Percentiles rank a stretch among this genome's conserved stretches.
These are phyloP conservation scores for Thaumetopoea pityocampa DNA, from an alignment of 1,140 invertebrate species.

Conservation along the genomic window DNA sequence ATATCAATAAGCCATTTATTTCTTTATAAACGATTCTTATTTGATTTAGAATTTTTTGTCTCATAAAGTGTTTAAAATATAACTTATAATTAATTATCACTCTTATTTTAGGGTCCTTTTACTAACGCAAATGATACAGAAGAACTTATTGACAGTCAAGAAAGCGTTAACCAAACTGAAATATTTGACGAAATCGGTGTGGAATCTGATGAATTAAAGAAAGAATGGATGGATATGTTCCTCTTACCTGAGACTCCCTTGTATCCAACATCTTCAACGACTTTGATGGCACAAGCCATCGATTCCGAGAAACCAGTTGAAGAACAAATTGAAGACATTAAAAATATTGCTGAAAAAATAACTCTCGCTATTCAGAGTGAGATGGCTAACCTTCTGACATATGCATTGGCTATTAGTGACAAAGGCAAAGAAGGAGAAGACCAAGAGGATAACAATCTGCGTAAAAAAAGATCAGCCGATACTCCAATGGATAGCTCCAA, in stretches of 20 bases:
- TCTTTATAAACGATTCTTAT: too few relatives aligned
- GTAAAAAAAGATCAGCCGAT: conserved; percentile 47
- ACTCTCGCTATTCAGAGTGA: conserved; percentile 46
- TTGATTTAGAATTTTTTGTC: background rate
- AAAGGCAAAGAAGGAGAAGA: conserved; percentile 33
- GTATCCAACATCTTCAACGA: conserved; percentile 39
- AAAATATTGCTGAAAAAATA: conserved; percentile 51
- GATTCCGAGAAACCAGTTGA: conserved; percentile 46
- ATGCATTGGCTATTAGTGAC: conserved; percentile 30
- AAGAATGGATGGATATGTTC: conserved; percentile 46
- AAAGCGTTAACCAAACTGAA: conserved; percentile 14
- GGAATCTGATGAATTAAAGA: conserved; percentile 26
- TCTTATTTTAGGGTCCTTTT: conserved; percentile 28
- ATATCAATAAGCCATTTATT: background rate
- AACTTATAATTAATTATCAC: background rate
- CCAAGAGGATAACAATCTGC: conserved; percentile 28
- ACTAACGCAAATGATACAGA: conserved; percentile 4
- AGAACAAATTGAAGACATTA: conserved; percentile 59
- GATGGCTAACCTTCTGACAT: conserved; percentile 50
- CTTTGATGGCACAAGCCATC: conserved; percentile 47
- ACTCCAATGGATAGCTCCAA: conserved; percentile 55
- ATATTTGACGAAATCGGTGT: conserved; percentile 21
- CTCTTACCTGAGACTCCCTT: conserved; percentile 26
- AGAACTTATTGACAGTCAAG: conserved; percentile 9
- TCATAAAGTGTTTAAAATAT: background rate